Percentiles rank a stretch among this genome's conserved stretches.
phyloP scores from a whole-genome alignment of 2,888 invertebrate species.

The Hydraecia micacea region DNA sequence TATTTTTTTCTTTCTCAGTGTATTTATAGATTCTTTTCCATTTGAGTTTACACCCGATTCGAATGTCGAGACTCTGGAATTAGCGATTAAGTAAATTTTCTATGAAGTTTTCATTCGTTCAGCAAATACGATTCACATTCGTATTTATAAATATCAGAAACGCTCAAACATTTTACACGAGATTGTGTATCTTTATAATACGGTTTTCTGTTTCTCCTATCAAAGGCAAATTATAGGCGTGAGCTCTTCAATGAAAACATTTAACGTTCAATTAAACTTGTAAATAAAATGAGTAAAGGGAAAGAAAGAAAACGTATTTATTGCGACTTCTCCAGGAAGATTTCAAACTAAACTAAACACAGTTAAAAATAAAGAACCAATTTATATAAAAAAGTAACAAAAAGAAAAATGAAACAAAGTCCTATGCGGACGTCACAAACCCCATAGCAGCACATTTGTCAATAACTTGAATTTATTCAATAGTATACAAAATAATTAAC shows the following conservation, averaged over 20 bases:
- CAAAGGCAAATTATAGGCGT: conserved; percentile 9
- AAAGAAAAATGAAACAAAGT: no score
- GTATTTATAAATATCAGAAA: not conserved
- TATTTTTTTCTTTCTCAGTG: conserved; percentile 42
- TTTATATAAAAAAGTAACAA: no score
- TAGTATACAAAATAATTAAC: no score
- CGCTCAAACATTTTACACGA: not conserved
- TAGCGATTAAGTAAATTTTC: conserved; percentile 8
- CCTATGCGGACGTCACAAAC: no score
- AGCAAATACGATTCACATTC: conserved; percentile 3
- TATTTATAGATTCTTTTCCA: conserved; percentile 51
- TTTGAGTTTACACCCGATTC: conserved; percentile 46
- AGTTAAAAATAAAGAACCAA: no score
- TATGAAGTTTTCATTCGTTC: not conserved
- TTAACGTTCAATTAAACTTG: not conserved
- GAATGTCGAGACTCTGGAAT: conserved; percentile 16
- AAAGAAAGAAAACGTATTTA: no score
- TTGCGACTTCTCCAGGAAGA: no score
- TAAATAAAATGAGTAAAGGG: not conserved
- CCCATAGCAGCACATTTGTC: no score
- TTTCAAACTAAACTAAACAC: no score
- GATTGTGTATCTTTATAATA: not conserved
- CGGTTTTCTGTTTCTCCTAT: conserved; percentile 4
- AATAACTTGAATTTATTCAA: no score
- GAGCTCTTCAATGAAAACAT: not conserved